Evolutionary conservation across 1,140 invertebrate genomes (phyloP).

Genomic region (Muscidifurax raptorellus): DNA sequence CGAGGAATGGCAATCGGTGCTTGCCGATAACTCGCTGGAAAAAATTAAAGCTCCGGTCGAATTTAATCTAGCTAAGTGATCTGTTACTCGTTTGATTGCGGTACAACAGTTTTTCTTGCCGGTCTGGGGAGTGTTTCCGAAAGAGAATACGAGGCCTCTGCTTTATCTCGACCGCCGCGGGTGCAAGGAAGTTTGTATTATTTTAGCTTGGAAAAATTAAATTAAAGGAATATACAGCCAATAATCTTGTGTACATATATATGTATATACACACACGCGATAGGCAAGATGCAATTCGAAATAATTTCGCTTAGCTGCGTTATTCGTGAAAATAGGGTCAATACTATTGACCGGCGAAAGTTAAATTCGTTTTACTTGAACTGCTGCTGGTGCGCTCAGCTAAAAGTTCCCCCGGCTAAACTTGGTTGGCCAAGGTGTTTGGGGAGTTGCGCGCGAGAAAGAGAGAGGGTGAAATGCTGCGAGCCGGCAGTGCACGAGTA

Average conservation of each 20-base stretch:
- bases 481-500: neutral
- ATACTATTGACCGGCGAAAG: constrained; percentile 28
- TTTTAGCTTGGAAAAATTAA: no score
- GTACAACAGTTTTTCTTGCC: neutral
- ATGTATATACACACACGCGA: neutral
- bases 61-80: constrained; percentile 57
- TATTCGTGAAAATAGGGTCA: neutral
- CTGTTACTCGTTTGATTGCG: constrained; percentile 21
- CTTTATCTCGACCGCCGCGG: neutral
- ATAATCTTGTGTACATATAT: no score
- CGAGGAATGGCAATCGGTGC: neutral
- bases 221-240: neutral
- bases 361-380: constrained; percentile 23
- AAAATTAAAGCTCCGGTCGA: constrained; percentile 55
- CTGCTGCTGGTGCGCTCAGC: neutral
- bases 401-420: constrained; percentile 10
- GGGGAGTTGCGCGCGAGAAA: neutral
- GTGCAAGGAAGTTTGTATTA: neutral
- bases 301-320: constrained; percentile 16
- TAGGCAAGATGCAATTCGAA: neutral
- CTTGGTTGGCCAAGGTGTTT: constrained; percentile 4
- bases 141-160: neutral
- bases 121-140: neutral
- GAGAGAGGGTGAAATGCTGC: neutral
- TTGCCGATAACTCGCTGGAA: constrained; percentile 42